Evolutionary conservation across 2,113 vertebrate species (phyloP).

Genomic region (Ginglymostoma cirratum): DNA sequence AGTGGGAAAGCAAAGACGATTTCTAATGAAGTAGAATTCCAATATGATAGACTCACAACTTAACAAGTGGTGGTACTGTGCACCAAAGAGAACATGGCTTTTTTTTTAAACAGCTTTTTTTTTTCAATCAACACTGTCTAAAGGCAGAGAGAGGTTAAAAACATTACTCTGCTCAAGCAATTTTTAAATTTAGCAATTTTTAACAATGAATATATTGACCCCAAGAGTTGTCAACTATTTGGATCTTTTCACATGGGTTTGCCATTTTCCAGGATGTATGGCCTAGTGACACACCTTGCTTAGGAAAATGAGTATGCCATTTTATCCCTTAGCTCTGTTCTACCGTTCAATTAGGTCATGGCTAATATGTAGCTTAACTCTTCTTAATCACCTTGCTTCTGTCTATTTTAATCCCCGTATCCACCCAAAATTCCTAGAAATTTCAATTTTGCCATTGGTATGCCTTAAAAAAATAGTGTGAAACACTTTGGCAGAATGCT

Average conservation of each 20-base stretch:
- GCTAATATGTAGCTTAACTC: background rate
- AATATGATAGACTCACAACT: background rate
- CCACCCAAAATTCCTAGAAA: background rate
- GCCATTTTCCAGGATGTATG: background rate
- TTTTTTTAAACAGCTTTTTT: background rate
- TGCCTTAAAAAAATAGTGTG: background rate
- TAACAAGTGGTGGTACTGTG: background rate
- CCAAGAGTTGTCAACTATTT: background rate
- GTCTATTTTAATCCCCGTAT: background rate
- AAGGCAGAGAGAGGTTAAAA: background rate
- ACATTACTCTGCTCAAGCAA: background rate
- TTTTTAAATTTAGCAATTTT: background rate
- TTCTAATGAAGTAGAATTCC: background rate
- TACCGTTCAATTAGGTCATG: background rate
- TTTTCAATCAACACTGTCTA: background rate
- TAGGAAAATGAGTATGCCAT: background rate
- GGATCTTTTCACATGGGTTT: background rate
- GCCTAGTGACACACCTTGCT: background rate
- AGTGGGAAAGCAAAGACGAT: background rate
- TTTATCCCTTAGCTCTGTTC: background rate
- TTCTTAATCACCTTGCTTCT: background rate
- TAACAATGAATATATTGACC: background rate
- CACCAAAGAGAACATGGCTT: background rate
- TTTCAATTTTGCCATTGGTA: background rate
- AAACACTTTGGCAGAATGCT: background rate